Evolutionary conservation across 2,888 invertebrate genomes (phyloP).

Genomic region (Merodon equestris): DNA sequence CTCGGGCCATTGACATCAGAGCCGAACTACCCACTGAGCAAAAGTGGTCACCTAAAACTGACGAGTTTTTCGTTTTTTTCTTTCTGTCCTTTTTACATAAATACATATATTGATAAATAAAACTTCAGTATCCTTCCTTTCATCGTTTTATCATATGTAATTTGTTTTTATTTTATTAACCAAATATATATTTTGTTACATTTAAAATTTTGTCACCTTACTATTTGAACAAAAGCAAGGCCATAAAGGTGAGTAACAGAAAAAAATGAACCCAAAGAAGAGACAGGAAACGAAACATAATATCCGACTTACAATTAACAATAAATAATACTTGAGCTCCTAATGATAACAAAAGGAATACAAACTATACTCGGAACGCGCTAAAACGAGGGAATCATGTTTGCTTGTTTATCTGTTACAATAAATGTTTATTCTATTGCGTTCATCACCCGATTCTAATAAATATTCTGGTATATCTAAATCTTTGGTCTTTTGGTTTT

Average conservation of each 20-base stretch:
- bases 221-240: conserved; percentile 33
- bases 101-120: conserved; percentile 33
- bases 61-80: too few relatives aligned
- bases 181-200: conserved; percentile 18
- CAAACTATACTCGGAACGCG: conserved; percentile 41
- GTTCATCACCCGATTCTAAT: conserved; percentile 56
- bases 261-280: too few relatives aligned
- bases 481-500: conserved; percentile 66
- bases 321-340: conserved; percentile 64
- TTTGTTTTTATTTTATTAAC: conserved; percentile 8
- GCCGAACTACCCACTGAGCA: too few relatives aligned
- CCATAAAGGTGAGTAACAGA: conserved; percentile 1
- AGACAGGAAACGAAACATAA: conserved; percentile 30
- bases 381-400: conserved; percentile 46
- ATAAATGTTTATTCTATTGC: conserved; percentile 21
- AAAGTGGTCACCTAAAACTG: too few relatives aligned
- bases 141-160: conserved; percentile 11
- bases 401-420: conserved; percentile 21
- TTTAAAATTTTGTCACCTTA: conserved; percentile 6
- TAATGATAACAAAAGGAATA: conserved; percentile 59
- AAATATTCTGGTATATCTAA: conserved; percentile 51
- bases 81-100: too few relatives aligned
- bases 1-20: too few relatives aligned
- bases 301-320: conserved; percentile 31
- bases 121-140: conserved; percentile 13